phyloP scores from a whole-genome alignment of 2,113 vertebrate species.

The Platycercus adscitus region DNA sequence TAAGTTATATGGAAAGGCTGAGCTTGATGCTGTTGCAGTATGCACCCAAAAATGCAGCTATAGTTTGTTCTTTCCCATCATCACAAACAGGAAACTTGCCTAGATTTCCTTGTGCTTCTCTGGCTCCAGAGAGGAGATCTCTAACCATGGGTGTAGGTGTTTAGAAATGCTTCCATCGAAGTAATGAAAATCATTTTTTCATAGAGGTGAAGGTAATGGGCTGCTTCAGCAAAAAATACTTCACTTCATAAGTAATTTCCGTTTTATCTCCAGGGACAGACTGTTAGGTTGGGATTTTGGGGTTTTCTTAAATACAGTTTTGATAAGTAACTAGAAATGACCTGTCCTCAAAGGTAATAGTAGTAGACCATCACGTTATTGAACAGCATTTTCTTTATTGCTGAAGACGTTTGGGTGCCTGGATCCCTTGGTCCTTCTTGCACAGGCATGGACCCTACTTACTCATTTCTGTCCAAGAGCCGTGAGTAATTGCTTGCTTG shows the following conservation, averaged over 20 bases:
- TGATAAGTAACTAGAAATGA: background rate
- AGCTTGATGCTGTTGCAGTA: background rate
- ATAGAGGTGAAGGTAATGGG: background rate
- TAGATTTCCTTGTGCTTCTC: background rate
- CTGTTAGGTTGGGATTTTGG: background rate
- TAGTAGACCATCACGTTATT: background rate
- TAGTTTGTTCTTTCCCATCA: background rate
- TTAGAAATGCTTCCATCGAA: background rate
- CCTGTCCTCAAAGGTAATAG: background rate
- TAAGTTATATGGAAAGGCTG: background rate
- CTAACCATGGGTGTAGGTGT: background rate
- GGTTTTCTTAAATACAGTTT: background rate
- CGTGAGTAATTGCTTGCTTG: background rate
- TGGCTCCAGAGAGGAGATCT: background rate
- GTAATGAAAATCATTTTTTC: background rate
- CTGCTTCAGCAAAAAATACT: background rate
- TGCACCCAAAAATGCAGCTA: background rate
- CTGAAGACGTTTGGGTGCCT: background rate
- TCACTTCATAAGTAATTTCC: background rate
- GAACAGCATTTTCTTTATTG: accelerated
- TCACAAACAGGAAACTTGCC: background rate
- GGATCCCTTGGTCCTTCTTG: background rate
- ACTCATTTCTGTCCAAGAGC: background rate
- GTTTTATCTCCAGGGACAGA: background rate
- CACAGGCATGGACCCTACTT: background rate